Evolutionary conservation across 1,140 invertebrate species (phyloP), one percentile per base, ranked within the genome.

Genomic region (Bombus sibiricus): DNA sequence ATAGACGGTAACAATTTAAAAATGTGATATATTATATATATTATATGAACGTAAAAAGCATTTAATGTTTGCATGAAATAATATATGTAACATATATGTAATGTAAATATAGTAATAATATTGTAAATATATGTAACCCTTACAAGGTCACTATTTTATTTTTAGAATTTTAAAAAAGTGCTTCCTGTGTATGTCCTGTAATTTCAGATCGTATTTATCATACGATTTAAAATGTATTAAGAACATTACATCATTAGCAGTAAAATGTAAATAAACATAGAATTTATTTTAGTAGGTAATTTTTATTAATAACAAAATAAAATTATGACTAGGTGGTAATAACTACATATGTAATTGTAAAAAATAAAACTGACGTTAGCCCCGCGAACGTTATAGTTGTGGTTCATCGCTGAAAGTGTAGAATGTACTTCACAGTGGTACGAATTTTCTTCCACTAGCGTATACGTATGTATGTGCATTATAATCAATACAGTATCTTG

Each of bases 271-370:
- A 37, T 37, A 25, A 68, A 37, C 22, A 1, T 25, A 34, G 15
- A 76, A 57, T 25, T 13, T 22, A 59, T 28, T 57, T 25, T 22
- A 43, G 8, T 28, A 37, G 34, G 22, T 41, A 34, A 34, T 66
- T 32, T 72, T 72, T 25, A 72, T 72, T 39, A 72, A 72, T 41
- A 57, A 75, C 32, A 75, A 53, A 75, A 75, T 75, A 57, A 75
- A 47, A 57, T 57, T 32, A 57, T 34, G 32, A 57, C 25, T 53
- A 53, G 73, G 28, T 37, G 18, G 18, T 34, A 34, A 75, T 32
- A 75, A 53, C 57, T 75, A 53, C 47, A 53, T 22, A 53, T 53
- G 47, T 53, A 53, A 53, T 53, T 53, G 47, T 53, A 34, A 75
- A 57, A 75, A 57, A 34, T 53, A 37, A 47, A 25, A 57, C 32